Conservation (phyloP, 2,888 invertebrate genomes). For the Meiosimyza decipiens region DNA sequence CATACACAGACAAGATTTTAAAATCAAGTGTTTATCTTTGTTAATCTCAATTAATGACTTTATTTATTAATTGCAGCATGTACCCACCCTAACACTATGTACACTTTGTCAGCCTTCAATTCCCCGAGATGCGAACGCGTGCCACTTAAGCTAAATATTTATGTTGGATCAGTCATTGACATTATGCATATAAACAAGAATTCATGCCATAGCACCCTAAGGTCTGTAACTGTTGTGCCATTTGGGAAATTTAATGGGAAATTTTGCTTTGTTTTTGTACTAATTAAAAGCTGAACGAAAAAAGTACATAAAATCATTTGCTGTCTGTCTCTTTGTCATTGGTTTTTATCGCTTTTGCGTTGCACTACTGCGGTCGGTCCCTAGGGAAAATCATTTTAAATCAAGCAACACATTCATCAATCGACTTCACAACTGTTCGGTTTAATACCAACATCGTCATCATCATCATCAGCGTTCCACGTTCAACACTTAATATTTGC, state of each 20-base stretch:
- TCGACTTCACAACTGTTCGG: slow-evolving; percentile 33
- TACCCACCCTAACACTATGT: too few species aligned
- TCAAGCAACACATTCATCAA: slow-evolving; percentile 37
- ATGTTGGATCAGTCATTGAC: slow-evolving; percentile 24
- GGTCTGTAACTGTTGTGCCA: too few species aligned
- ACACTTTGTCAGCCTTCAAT: too few species aligned
- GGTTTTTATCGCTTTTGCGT: not conserved
- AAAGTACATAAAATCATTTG: slow-evolving; percentile 5
- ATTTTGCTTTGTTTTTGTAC: not conserved
- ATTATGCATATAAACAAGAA: not conserved
- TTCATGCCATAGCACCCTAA: not conserved
- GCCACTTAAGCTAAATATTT: slow-evolving; percentile 21
- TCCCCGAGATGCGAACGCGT: slow-evolving; percentile 5
- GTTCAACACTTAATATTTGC: too few species aligned
- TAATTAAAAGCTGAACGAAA: slow-evolving; percentile 3
- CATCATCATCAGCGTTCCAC: too few species aligned
- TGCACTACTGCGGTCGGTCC: not conserved
- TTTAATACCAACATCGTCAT: not conserved
- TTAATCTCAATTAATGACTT: too few species aligned
- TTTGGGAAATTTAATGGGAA: too few species aligned
- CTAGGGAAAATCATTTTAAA: slow-evolving; percentile 25
- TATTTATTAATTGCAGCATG: too few species aligned
- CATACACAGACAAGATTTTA: too few species aligned
- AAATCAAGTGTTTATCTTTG: too few species aligned
- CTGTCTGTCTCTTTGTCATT: too few species aligned